Evolutionary conservation across 2,888 invertebrate genomes (phyloP).

Genomic region (Norana najaformis): DNA sequence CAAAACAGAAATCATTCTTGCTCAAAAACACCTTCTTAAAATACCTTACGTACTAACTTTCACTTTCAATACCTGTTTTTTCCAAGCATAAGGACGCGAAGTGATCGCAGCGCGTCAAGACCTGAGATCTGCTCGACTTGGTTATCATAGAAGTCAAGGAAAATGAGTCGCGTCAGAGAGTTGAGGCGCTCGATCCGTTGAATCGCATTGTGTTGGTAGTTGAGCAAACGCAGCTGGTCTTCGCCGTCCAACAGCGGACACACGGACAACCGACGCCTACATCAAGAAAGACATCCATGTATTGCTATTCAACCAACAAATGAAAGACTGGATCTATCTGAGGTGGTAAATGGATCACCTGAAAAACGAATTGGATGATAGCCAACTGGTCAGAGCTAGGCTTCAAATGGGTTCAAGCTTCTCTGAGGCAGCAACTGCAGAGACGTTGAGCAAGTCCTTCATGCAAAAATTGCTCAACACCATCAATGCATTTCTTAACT

Average conservation of each 20-base stretch:
- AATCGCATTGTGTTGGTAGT: conserved; percentile 88
- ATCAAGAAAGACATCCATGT: not conserved
- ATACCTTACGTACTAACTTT: no score
- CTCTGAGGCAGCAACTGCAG: no score
- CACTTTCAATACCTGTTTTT: conserved; percentile 76
- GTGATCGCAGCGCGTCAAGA: conserved; percentile 75
- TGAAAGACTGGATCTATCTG: not conserved
- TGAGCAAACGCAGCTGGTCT: conserved; percentile 78
- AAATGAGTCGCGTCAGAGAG: conserved; percentile 78
- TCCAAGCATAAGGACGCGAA: conserved; percentile 84
- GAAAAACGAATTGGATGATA: no score
- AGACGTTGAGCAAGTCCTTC: no score
- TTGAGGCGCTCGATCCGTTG: conserved; percentile 72
- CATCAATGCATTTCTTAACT: no score
- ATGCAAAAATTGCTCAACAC: no score
- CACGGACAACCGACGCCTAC: not conserved
- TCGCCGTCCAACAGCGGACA: conserved; percentile 79
- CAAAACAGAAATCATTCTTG: not conserved
- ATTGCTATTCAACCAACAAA: not conserved
- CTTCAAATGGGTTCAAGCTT: no score
- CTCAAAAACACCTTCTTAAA: not conserved
- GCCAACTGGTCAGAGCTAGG: no score
- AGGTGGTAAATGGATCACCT: not conserved
- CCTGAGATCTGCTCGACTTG: conserved; percentile 84
- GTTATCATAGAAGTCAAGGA: conserved; percentile 91